Conservation (phyloP, 2,888 invertebrate species). For the Hartigia nigra region DNA sequence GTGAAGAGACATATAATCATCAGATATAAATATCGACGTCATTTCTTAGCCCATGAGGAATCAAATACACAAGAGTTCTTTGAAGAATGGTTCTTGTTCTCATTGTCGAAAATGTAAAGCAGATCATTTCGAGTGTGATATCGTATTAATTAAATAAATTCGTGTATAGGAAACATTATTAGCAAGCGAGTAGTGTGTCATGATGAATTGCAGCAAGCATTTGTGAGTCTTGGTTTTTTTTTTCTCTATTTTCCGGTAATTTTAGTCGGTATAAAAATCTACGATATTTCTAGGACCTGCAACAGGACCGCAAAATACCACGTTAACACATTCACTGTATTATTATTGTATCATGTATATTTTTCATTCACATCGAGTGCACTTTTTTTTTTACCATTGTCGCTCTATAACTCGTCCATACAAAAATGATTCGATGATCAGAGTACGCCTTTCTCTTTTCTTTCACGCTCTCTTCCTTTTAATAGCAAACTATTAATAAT, state of each 20-base stretch:
- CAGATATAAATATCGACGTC: no score
- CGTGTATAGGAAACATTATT: background rate
- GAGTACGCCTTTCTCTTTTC: conserved; percentile 19
- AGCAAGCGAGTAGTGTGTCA: background rate
- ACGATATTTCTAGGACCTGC: background rate
- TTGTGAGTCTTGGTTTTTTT: background rate
- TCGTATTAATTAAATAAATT: background rate
- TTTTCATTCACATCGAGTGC: conserved; percentile 48
- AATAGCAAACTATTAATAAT: conserved; percentile 17
- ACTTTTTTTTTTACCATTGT: conserved; percentile 38
- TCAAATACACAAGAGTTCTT: no score
- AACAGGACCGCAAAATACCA: background rate
- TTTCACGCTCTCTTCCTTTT: conserved; percentile 12
- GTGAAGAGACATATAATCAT: no score
- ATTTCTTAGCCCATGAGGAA: no score
- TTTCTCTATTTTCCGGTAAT: background rate
- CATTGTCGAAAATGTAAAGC: no score
- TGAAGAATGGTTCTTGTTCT: no score
- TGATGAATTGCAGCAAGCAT: background rate
- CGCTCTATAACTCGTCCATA: conserved; percentile 42
- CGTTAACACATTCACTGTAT: background rate
- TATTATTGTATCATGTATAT: conserved; percentile 37
- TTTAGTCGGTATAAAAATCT: background rate
- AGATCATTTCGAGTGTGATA: no score
- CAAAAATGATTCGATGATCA: conserved; percentile 44